Percentiles rank a stretch among this genome's conserved stretches.
These are phyloP conservation scores for Calcarius lapponicus DNA, from an alignment of 2,797 vertebrate genomes.

Conservation along the genomic window DNA sequence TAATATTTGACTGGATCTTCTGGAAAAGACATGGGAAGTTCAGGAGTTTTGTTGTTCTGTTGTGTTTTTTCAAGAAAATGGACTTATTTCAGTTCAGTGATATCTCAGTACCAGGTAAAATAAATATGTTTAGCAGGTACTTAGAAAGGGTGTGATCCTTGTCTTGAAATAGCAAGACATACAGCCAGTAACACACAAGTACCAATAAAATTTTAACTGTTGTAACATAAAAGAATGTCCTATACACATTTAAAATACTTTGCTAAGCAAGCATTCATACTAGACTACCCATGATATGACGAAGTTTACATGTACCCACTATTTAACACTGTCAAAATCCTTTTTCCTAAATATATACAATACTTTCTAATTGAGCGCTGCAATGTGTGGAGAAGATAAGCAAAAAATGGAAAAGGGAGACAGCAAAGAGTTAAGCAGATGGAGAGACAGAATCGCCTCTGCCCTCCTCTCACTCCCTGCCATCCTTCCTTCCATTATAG, in stretches of 20 bases:
- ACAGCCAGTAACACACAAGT: background rate
- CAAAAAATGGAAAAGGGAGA: background rate
- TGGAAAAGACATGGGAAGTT: background rate
- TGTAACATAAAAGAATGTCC: background rate
- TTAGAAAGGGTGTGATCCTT: background rate
- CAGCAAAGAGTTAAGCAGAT: background rate
- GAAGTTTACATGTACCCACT: background rate
- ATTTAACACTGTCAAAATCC: background rate
- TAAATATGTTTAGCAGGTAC: background rate
- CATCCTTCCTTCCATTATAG: background rate
- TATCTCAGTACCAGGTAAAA: background rate
- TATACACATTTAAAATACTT: background rate
- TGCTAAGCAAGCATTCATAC: background rate
- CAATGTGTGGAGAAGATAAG: background rate
- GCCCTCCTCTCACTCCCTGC: background rate
- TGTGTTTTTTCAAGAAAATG: rapidly evolving
- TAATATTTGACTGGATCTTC: background rate
- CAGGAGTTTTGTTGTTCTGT: background rate
- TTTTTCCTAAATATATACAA: background rate
- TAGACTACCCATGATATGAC: background rate
- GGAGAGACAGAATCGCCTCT: background rate
- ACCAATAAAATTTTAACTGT: background rate
- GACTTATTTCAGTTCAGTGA: background rate
- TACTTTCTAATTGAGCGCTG: background rate
- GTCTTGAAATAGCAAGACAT: background rate